phyloP scores from a whole-genome alignment of 2,797 vertebrate genomes.

The Okamejei kenojei region DNA sequence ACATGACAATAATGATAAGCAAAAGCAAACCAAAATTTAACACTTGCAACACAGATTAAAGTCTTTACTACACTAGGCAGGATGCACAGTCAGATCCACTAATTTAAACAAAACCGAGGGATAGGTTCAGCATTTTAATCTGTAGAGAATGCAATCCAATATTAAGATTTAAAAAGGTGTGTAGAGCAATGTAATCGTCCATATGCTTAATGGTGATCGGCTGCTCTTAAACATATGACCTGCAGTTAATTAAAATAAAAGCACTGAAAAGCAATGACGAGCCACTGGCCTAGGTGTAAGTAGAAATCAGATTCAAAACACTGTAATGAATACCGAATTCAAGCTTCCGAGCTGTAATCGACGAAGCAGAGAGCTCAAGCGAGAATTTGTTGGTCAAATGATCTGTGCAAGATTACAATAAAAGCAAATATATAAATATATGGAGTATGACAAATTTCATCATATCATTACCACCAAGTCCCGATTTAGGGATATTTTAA shows the following conservation, averaged over 20 bases:
- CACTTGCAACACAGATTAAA: not conserved
- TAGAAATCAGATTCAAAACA: not conserved
- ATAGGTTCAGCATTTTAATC: not conserved
- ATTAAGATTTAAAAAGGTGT: not conserved
- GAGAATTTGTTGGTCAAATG: not conserved
- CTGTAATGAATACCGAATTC: not conserved
- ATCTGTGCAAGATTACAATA: not conserved
- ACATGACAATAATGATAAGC: too few species aligned
- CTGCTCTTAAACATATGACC: not conserved
- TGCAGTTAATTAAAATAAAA: not conserved
- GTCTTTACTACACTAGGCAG: too few species aligned
- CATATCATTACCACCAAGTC: not conserved
- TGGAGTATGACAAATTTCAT: not conserved
- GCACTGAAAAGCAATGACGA: not conserved
- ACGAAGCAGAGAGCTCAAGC: not conserved
- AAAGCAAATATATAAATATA: not conserved
- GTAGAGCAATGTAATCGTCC: not conserved
- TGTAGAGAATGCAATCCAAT: not conserved
- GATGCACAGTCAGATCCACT: not conserved
- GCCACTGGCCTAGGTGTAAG: not conserved
- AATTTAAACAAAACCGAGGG: not conserved
- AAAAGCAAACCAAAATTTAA: too few species aligned
- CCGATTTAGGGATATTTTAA: not conserved
- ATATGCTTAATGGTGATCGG: not conserved
- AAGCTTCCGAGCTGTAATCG: not conserved